Evolutionary conservation across 2,888 invertebrate genomes (phyloP).

Genomic region (Gymnosoma rotundatum): DNA sequence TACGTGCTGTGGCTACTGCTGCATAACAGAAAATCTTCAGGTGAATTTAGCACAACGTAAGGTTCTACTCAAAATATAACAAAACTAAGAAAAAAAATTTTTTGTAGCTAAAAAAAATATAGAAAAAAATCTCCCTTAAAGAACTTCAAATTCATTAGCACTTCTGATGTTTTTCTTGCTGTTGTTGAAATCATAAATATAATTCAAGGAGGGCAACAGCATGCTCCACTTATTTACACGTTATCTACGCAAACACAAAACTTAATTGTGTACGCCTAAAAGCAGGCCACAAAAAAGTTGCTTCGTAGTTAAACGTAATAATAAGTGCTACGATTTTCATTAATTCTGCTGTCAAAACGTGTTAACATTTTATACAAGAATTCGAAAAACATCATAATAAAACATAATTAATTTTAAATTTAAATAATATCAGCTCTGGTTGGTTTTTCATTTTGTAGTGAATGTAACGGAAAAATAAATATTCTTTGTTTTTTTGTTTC

Average conservation of each 20-base stretch:
- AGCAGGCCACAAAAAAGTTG: conserved; percentile 45
- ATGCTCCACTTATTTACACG: not conserved
- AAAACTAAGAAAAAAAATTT: not conserved
- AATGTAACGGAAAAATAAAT: no score
- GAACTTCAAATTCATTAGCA: conserved; percentile 16
- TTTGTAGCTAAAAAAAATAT: conserved; percentile 17
- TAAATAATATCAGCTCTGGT: conserved; percentile 3
- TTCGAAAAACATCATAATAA: conserved; percentile 37
- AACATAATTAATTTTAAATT: conserved; percentile 42
- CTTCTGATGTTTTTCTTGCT: not conserved
- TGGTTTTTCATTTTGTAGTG: not conserved
- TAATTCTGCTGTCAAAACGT: not conserved
- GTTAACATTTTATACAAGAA: not conserved
- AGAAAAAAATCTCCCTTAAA: conserved; percentile 19
- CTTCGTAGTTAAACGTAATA: not conserved
- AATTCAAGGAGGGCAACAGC: conserved; percentile 2
- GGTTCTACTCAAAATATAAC: not conserved
- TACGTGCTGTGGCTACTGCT: not conserved
- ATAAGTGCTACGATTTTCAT: no score
- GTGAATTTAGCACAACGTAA: conserved; percentile 9
- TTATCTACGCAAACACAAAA: conserved; percentile 41
- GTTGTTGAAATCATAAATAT: conserved; percentile 9
- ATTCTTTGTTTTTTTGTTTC: no score
- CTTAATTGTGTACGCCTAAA: conserved; percentile 58
- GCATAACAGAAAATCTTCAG: not conserved